Percentiles rank a stretch among this genome's conserved stretches.
phyloP scores from a whole-genome alignment of 2,888 invertebrate species.

The Drosophila eohydei region DNA sequence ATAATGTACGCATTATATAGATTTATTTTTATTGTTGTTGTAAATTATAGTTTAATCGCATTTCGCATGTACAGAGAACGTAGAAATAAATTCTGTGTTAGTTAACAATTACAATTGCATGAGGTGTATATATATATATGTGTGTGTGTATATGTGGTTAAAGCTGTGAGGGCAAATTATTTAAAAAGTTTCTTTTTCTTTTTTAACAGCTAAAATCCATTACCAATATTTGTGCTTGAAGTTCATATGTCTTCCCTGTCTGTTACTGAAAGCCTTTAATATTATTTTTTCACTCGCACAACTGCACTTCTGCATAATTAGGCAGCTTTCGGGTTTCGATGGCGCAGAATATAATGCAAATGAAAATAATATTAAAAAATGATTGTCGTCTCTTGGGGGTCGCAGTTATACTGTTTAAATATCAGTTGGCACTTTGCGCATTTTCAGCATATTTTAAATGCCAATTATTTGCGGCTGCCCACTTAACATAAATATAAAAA shows the following conservation, averaged over 20 bases:
- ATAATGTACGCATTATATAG: conserved; percentile 53
- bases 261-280: neutral
- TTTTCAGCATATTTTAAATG: conserved; percentile 74
- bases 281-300: neutral
- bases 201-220: neutral
- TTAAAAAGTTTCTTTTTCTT: neutral
- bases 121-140: conserved; percentile 26
- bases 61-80: conserved; percentile 72
- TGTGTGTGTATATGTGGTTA: conserved; percentile 15
- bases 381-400: conserved; percentile 44
- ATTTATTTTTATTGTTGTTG: conserved; percentile 16
- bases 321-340: conserved; percentile 22
- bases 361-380: conserved; percentile 19
- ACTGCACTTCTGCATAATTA: conserved; percentile 37
- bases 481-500: conserved; percentile 57
- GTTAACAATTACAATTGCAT: conserved; percentile 70
- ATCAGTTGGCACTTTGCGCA: conserved; percentile 59
- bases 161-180: conserved; percentile 16
- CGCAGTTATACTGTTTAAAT: conserved; percentile 71
- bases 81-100: conserved; percentile 78
- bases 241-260: neutral
- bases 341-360: conserved; percentile 10
- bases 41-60: conserved; percentile 43
- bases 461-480: conserved; percentile 73
- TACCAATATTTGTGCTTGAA: neutral